Evolutionary conservation across 2,888 invertebrate species (phyloP).

Genomic region (Trachelus troglodyta): DNA sequence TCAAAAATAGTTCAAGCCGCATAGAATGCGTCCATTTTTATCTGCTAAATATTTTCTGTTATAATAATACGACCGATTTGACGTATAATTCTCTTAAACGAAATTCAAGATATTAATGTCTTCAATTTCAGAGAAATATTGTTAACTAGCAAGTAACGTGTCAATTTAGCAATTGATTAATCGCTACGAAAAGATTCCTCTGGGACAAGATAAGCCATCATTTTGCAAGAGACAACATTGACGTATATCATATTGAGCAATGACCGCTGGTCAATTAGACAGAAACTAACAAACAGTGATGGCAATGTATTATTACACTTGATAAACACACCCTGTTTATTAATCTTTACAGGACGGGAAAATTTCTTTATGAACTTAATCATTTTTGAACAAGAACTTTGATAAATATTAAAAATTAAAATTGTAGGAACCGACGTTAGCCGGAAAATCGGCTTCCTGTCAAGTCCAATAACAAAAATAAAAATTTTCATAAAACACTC

Average conservation of each 20-base stretch:
- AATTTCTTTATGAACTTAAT: neutral
- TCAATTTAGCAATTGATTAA: neutral
- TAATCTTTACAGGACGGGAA: neutral
- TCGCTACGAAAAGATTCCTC: neutral
- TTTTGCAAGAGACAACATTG: neutral
- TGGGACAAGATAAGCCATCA: neutral
- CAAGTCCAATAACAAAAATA: no score
- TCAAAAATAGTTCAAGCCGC: no score
- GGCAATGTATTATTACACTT: neutral
- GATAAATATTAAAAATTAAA: no score
- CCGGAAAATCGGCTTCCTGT: no score
- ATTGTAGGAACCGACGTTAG: no score
- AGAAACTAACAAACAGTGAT: neutral
- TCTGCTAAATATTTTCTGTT: neutral
- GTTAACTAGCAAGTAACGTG: neutral
- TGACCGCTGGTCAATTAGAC: neutral
- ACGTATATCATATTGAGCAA: neutral
- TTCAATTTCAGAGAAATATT: neutral
- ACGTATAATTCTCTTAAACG: neutral
- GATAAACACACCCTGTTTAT: neutral
- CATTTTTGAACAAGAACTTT: neutral
- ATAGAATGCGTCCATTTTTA: neutral
- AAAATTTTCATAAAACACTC: neutral
- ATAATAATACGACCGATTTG: neutral
- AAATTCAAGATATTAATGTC: neutral